Conservation (phyloP, 2,797 vertebrate species). For the Gallirallus australis region DNA sequence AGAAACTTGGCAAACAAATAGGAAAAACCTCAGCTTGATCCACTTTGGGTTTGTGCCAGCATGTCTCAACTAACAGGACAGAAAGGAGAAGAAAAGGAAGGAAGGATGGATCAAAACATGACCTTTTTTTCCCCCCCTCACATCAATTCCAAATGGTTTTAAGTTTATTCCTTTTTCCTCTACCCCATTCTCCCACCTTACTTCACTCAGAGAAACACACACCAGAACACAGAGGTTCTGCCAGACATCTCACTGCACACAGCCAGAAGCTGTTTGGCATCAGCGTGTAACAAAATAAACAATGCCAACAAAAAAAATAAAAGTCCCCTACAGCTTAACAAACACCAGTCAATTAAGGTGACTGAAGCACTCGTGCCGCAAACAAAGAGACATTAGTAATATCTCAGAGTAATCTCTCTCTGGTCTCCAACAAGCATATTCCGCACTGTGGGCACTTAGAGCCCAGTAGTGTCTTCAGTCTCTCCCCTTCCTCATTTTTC, state of each 20-base stretch:
- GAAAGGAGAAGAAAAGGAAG: not conserved
- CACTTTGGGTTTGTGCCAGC: not conserved
- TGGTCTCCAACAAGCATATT: not conserved
- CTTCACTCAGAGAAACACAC: not conserved
- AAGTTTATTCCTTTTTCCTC: not conserved
- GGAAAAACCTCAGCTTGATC: not conserved
- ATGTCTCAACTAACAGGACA: not conserved
- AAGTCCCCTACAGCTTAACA: not conserved
- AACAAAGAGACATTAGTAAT: not conserved
- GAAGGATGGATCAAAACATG: not conserved
- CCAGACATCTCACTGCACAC: not conserved
- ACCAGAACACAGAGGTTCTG: not conserved
- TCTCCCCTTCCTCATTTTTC: not conserved
- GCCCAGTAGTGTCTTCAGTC: rapidly evolving
- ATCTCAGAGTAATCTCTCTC: not conserved
- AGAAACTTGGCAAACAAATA: not conserved
- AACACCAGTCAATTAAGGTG: not conserved
- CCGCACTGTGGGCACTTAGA: not conserved
- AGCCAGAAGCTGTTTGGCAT: not conserved
- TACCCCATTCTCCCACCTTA: not conserved
- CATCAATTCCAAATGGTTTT: not conserved
- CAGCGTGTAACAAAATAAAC: rapidly evolving
- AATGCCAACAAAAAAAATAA: not conserved
- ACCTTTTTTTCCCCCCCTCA: not conserved
- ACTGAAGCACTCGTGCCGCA: not conserved